Base-by-base conservation (phyloP, 2,888 invertebrate genomes). In the Sesamia inferens region DNA sequence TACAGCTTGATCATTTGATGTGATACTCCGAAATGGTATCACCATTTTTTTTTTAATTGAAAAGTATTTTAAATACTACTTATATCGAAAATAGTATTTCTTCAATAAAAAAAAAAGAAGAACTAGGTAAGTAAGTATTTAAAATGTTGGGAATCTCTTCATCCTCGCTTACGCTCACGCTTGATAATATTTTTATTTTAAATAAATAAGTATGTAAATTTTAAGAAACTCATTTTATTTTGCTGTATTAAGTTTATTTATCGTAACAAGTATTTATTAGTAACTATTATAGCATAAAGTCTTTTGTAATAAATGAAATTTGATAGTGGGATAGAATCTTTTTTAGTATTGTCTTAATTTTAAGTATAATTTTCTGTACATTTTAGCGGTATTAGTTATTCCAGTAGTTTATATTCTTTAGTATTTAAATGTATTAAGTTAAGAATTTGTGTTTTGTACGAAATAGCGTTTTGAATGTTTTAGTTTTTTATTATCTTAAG, bases 291-390 rank as follows among this genome's bases (percentile, higher is more conserved):
- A 57, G 8, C 54, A 7, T 51, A 19, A 48, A 61, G 11, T 61
- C 3, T 31, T 42, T 19, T 39, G 24, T 47, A 16, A 55, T 42
- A 57, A 67, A 68, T 4, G 1, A 73, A 74, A 8, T 84, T 92
- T 91, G 91, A 92, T 92, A 92, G 90, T 92, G 92, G 92, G 86
- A 92, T 92, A 84, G 89, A 90, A 89, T 90, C 83, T 78, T 68
- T 72, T 70, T 72, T 51, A 57, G 3, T 31, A 51, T 59, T 22
- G 10, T 59, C 31, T 55, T 51, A 48, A 51, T 67, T 69, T 59
- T 48, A 69, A 24, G n/a, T 3, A 24, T 1, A 0, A 47, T 59
- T 42, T 19, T 24, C 0, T 39, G 19, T 71, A n/a, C 51, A 31
- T 55, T 54, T n/a, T 10, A n/a, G 16, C 8, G 39, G 11, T 8